Evolutionary conservation across 2,113 vertebrate species (phyloP), one percentile per base, ranked within the genome.

Genomic region (Chascanopsetta lugubris): DNA sequence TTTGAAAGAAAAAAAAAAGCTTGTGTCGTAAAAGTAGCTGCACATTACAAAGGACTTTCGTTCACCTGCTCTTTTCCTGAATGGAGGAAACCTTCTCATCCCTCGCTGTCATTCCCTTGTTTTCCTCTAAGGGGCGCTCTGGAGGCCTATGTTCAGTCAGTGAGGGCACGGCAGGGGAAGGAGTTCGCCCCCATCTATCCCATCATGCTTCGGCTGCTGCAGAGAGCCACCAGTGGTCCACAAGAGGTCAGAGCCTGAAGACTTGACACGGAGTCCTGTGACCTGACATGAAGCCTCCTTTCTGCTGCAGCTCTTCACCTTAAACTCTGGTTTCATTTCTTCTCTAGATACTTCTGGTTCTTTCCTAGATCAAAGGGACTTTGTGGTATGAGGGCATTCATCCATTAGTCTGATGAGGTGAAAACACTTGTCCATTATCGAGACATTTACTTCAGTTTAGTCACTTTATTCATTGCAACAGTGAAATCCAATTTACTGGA

Each of bases 131-230:
- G 96, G 21, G 96, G 95, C 0, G 94, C 96, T 5, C 83, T 99
- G 85, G 97, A 99, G 90, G 96, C 96, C 30, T 99, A 99, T 0
- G 95, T 98, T 36, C 97, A 98, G 48, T 93, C 93, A 0, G 96
- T 99, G n/a, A 90, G 91, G 88, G 89, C 93, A 0, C 92, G 95
- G 75, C 95, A 96, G 76, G 96, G 93, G 30, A 99, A 95, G 84
- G 95, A 97, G 84, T 99, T 99, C 67, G 94, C 96, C 5, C 93
- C 97, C 0, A 93, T 99, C 60, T 99, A 99, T 75, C 97, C 97
- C 70, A 92, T 98, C 59, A 98, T 99, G 97, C 74, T 99, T 53
- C 95, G 98, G 78, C 89, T 99, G 73, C 89, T 99, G 58, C 96
- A 98, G 72, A 95, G 90, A 75, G 97, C 95, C 0, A 89, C 91